Percentiles rank a stretch among this genome's conserved stretches.
Evolutionary conservation across 1,140 invertebrate species (phyloP).

Genomic region (Portunus trituberculatus): DNA sequence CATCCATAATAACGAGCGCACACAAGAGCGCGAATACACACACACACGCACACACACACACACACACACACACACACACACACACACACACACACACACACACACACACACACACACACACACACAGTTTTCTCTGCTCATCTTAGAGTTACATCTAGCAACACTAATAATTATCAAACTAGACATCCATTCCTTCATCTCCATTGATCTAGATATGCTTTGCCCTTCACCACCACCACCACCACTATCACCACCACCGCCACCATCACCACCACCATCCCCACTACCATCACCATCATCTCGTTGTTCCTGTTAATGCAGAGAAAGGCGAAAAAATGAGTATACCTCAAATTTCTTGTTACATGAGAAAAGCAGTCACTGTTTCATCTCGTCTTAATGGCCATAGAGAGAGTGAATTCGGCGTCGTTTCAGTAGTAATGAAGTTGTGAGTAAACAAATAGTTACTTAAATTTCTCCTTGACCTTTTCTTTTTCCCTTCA

Average conservation of each 20-base stretch:
- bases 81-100: background rate
- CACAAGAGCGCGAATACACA: background rate
- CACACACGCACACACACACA: background rate
- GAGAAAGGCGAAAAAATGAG: too few relatives aligned
- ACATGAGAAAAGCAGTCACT: background rate
- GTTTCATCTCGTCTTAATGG: background rate
- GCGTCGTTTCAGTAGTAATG: background rate
- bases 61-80: background rate
- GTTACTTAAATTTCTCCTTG: background rate
- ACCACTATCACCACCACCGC: too few relatives aligned
- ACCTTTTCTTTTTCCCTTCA: too few relatives aligned
- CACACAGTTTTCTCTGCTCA: too few relatives aligned
- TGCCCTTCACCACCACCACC: too few relatives aligned
- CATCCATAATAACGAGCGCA: background rate
- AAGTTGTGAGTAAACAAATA: constrained; percentile 25
- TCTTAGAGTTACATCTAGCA: too few relatives aligned
- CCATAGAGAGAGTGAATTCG: background rate
- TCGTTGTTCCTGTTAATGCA: too few relatives aligned
- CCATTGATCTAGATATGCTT: too few relatives aligned
- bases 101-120: background rate
- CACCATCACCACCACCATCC: too few relatives aligned
- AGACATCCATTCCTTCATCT: too few relatives aligned
- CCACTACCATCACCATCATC: too few relatives aligned
- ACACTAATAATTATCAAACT: too few relatives aligned
- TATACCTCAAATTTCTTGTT: background rate